phyloP scores from a whole-genome alignment of 1,140 invertebrate genomes.

The Macrobrachium nipponense region DNA sequence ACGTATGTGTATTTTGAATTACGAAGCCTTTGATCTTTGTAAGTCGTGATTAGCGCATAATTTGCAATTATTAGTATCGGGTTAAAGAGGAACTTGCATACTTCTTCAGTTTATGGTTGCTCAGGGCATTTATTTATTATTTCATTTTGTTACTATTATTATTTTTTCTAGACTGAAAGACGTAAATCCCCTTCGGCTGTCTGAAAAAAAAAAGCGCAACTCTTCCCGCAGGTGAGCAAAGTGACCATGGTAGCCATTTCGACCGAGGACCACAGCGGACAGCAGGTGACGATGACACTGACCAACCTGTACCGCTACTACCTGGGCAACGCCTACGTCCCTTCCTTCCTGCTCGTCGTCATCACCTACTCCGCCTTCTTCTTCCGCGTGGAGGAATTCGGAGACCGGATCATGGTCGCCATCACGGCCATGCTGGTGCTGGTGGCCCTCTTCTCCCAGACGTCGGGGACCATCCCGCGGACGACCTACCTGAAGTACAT shows the following conservation, averaged over 20 bases:
- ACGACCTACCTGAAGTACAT: conserved; percentile 27
- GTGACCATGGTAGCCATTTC: background rate
- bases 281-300: background rate
- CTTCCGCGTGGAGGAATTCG: conserved; percentile 12
- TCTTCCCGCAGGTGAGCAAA: background rate
- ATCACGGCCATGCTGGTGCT: conserved; percentile 19
- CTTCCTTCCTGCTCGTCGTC: background rate
- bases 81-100: too few species aligned
- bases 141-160: too few species aligned
- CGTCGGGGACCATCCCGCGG: conserved; percentile 9
- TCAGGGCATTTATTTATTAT: too few species aligned
- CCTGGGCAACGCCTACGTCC: conserved; percentile 8
- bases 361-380: conserved; percentile 1
- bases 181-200: too few species aligned
- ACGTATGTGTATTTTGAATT: too few species aligned
- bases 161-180: too few species aligned
- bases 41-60: too few species aligned
- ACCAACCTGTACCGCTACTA: conserved; percentile 15
- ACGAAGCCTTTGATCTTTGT: too few species aligned
- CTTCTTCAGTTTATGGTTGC: too few species aligned
- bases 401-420: conserved; percentile 9
- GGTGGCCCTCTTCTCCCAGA: conserved; percentile 23
- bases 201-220: too few species aligned
- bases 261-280: background rate
- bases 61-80: too few species aligned